Percentiles rank a stretch among this genome's conserved stretches.
These are phyloP conservation scores for Gorsachius magnificus DNA, from an alignment of 2,797 vertebrate species.

Conservation along the genomic window DNA sequence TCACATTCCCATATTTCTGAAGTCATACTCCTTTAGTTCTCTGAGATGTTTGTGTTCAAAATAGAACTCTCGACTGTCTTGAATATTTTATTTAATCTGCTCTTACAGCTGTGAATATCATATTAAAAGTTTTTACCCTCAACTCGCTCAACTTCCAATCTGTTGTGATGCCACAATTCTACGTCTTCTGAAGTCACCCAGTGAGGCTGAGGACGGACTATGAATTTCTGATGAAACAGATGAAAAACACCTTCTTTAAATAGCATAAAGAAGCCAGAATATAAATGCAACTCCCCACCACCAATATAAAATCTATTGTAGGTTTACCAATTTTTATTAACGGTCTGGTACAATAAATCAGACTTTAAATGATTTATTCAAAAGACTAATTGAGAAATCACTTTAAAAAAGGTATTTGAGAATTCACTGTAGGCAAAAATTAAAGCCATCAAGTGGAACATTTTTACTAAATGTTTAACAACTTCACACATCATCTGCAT, in stretches of 20 bases:
- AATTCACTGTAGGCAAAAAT: neutral
- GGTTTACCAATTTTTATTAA: neutral
- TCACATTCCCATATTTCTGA: neutral
- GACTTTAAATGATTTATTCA: neutral
- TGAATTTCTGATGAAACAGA: conserved; percentile 54
- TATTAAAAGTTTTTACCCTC: conserved; percentile 54
- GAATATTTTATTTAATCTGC: neutral
- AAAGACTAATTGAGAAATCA: neutral
- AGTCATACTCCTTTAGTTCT: neutral
- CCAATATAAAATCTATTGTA: neutral
- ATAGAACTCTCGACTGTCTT: neutral
- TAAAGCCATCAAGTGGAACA: neutral
- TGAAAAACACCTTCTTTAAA: conserved; percentile 51
- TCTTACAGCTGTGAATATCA: neutral
- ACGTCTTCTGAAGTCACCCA: conserved; percentile 50
- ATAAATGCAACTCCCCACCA: neutral
- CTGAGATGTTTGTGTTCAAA: neutral
- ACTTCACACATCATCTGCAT: neutral
- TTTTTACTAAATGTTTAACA: neutral
- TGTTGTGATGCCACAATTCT: conserved; percentile 47
- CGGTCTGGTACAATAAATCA: neutral
- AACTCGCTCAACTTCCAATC: conserved; percentile 53
- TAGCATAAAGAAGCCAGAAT: neutral
- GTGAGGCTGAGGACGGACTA: conserved; percentile 45
- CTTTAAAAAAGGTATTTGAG: neutral